These are phyloP conservation scores for Cosmia trapezina DNA, from an alignment of 2,888 invertebrate species.

Conservation along the genomic window DNA sequence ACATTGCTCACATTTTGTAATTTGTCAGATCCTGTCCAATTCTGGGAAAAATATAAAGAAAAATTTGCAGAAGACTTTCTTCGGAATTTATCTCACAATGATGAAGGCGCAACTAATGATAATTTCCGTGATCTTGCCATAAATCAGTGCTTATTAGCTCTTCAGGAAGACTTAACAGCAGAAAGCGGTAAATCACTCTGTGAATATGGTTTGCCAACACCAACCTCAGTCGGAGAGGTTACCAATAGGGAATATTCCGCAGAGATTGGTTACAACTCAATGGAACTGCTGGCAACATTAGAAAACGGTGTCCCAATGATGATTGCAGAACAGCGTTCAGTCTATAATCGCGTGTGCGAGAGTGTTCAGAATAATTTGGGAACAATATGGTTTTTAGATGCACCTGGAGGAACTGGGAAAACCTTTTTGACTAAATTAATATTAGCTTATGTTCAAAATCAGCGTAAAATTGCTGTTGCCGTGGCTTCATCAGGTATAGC, in stretches of 20 bases:
- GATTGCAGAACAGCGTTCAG: constrained; percentile 2
- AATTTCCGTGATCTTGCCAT: constrained; percentile 1
- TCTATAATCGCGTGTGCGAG: constrained; percentile 40
- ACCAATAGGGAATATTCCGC: no score
- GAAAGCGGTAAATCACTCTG: no score
- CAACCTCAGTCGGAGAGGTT: no score
- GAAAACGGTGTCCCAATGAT: no score
- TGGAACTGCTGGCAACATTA: no score
- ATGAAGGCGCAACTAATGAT: constrained; percentile 11
- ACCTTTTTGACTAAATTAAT: constrained; percentile 40
- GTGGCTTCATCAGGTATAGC: no score
- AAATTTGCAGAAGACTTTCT: constrained; percentile 28
- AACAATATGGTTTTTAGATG: constrained; percentile 20
- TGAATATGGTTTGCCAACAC: no score
- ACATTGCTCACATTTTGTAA: constrained; percentile 21
- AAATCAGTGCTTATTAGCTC: no score
- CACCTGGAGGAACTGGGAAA: constrained; percentile 23
- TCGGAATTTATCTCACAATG: constrained; percentile 11
- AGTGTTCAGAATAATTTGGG: constrained; percentile 41
- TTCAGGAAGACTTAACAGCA: no score
- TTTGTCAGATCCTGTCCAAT: constrained; percentile 21
- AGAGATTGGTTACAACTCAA: no score
- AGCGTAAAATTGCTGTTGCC: constrained; percentile 18
- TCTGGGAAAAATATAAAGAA: constrained; percentile 29
- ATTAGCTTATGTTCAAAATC: constrained; percentile 30